Base-by-base conservation (phyloP, 2,888 invertebrate genomes). In the Mythimna ferrago region DNA sequence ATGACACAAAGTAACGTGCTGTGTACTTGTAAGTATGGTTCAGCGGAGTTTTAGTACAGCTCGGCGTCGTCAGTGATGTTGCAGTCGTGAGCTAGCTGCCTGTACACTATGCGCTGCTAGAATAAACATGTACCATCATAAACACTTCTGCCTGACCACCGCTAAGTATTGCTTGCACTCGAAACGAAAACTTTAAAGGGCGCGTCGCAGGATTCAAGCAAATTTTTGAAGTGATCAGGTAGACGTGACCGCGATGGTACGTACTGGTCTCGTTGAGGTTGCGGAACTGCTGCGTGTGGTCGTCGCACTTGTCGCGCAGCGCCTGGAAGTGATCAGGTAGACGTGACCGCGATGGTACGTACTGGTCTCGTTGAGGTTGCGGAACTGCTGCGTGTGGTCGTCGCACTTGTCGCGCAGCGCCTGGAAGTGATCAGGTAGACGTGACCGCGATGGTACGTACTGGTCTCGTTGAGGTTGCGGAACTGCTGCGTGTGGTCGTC, bases 261-360 rank as follows among this genome's bases (percentile, higher is more conserved):
- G 44, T 57, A 92, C 97, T 97, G 64, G 97, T 95, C 88, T 98
- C 98, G 90, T 98, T 98, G 64, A 98, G 95, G 85, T 97, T 97
- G 19, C 98, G 95, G 89, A 98, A 98, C 84, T 97, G 97, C 44
- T 96, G 95, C 38, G 97, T 97, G 84, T 97, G 97, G 19, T 97
- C 97, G 88, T 98, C 98, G 86, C 98, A 97, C 83, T 97, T 97
- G 81, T 98, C 98, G 91, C 98, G 98, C 44, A 98, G 94, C 26
- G 96, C 92, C 91, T 98, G 98, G 91, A 97, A 98, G 86, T 26
- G 26, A 26, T 26, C 26, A 26, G 26, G 26, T 26, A 26, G 26
- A 26, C 26, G 26, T 26, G 26, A 26, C 26, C 26, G 26, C 26
- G 26, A 26, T 26, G 26, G 26, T 97, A 97, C 6, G 97, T 56